Conservation (phyloP, 2,797 vertebrate species). For the Falco biarmicus region DNA sequence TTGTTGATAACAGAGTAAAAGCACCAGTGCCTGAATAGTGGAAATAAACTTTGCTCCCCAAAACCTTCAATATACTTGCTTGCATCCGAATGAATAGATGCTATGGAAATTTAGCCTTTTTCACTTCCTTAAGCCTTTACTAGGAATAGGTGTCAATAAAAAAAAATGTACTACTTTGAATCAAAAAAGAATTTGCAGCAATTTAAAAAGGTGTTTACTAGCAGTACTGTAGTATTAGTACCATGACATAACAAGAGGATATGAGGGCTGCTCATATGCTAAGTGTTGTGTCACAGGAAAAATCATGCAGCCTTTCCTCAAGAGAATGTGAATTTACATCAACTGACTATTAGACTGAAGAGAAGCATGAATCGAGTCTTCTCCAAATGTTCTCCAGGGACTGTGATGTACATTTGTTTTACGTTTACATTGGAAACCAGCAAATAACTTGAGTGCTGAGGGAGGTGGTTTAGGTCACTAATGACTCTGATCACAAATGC, state of each 20-base stretch:
- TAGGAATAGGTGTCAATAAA: background rate
- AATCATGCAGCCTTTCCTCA: background rate
- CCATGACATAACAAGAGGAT: background rate
- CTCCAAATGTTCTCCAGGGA: background rate
- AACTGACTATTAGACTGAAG: background rate
- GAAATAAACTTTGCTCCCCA: background rate
- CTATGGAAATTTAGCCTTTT: background rate
- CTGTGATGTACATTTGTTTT: background rate
- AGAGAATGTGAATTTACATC: background rate
- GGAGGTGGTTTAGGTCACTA: background rate
- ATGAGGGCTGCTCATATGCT: background rate
- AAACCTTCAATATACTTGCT: background rate
- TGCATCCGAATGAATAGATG: background rate
- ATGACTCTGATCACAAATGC: background rate
- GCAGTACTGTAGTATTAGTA: background rate
- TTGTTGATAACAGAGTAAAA: conserved; percentile 1
- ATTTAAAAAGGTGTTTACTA: background rate
- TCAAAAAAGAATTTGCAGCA: background rate
- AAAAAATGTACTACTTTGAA: background rate
- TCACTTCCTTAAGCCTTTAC: background rate
- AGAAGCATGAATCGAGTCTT: background rate
- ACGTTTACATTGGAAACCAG: background rate
- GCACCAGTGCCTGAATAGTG: background rate
- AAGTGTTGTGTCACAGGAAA: background rate
- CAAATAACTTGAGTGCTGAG: background rate